Conservation (phyloP, 1,140 invertebrate species). For the Drosophila pallidifrons region DNA sequence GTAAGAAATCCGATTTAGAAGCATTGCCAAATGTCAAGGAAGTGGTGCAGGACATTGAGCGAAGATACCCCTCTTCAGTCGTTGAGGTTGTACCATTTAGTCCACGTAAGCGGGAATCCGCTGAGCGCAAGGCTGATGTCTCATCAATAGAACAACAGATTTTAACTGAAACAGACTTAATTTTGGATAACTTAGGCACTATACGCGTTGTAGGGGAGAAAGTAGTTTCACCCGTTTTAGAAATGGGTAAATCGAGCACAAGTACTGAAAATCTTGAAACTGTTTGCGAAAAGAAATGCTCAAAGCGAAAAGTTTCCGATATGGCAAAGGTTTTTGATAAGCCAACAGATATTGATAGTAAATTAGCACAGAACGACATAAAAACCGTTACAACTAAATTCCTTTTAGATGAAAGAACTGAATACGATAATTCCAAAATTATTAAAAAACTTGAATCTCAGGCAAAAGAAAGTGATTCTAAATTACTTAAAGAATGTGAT, state of each 20-base stretch:
- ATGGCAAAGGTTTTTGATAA: conserved; percentile 55
- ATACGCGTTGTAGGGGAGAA: conserved; percentile 33
- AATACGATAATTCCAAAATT: conserved; percentile 37
- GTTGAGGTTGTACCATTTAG: conserved; percentile 75
- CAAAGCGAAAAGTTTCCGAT: conserved; percentile 61
- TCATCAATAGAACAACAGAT: conserved; percentile 69
- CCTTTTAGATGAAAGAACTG: conserved; percentile 50
- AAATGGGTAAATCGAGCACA: conserved; percentile 29
- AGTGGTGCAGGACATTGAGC: conserved; percentile 73
- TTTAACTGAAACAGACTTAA: conserved; percentile 69
- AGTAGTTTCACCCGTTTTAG: conserved; percentile 46
- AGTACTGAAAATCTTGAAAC: conserved; percentile 61
- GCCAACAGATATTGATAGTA: conserved; percentile 10
- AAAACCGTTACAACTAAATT: conserved; percentile 56
- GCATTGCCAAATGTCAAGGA: conserved; percentile 69
- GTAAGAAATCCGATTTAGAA: conserved; percentile 54
- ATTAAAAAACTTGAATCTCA: conserved; percentile 33
- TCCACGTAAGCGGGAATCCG: conserved; percentile 54
- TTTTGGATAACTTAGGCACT: conserved; percentile 59
- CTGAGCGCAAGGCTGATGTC: conserved; percentile 57
- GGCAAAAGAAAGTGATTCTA: conserved; percentile 40
- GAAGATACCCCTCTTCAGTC: conserved; percentile 53
- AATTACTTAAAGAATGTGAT: conserved; percentile 52
- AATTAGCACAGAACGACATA: conserved; percentile 14
- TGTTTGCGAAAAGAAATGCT: conserved; percentile 67